phyloP scores from a whole-genome alignment of 2,797 vertebrate genomes.

The Pangasius djambal region DNA sequence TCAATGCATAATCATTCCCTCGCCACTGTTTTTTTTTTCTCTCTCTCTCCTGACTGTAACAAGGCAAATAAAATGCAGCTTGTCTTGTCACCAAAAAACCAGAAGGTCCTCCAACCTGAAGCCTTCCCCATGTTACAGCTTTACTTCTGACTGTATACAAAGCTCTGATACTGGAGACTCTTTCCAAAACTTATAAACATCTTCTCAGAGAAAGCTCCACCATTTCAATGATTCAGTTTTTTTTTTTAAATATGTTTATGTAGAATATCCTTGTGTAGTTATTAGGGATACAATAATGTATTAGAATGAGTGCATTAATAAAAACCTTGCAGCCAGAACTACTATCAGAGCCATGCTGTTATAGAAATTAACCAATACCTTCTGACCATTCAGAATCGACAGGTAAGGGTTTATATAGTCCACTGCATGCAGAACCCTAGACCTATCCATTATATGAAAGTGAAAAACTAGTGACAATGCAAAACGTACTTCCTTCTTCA shows the following conservation, averaged over 20 bases:
- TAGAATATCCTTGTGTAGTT: too few relatives aligned
- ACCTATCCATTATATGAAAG: not conserved
- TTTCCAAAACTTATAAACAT: not conserved
- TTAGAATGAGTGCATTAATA: not conserved
- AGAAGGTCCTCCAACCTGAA: not conserved
- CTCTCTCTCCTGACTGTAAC: not conserved
- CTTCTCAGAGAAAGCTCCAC: not conserved
- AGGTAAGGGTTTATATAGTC: not conserved
- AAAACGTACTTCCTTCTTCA: not conserved
- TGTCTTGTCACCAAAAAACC: not conserved
- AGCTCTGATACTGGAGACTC: not conserved
- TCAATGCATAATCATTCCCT: not conserved
- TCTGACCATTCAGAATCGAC: not conserved
- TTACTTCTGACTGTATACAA: not conserved
- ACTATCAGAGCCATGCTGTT: not conserved
- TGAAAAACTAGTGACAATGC: not conserved
- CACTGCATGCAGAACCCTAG: not conserved
- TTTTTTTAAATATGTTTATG: not conserved
- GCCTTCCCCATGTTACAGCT: not conserved
- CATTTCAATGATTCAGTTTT: not conserved
- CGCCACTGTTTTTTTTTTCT: not conserved
- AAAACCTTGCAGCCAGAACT: not conserved
- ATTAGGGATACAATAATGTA: not conserved
- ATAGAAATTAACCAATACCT: not conserved
- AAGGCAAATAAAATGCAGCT: not conserved